A percentile compares a stretch with the other conserved stretches of the same genome.
Evolutionary conservation across 2,888 invertebrate genomes (phyloP).

Genomic region (Lepidocyrtoides sp.): DNA sequence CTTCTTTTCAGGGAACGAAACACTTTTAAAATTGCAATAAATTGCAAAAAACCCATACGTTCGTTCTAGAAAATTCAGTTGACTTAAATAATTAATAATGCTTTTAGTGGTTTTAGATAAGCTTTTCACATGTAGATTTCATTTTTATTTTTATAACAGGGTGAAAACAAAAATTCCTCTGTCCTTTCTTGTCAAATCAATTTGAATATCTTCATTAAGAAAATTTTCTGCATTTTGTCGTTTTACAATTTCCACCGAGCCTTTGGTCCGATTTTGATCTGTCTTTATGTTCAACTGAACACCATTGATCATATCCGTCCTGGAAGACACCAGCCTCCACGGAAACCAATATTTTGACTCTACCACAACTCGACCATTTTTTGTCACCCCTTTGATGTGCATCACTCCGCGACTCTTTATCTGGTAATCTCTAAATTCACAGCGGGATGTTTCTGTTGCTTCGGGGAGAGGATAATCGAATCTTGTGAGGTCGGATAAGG

Average conservation of each 20-base stretch:
- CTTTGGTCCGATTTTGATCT: conserved; percentile 38
- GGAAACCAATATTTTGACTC: conserved; percentile 29
- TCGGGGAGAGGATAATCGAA: conserved; percentile 72
- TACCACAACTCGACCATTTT: conserved; percentile 57
- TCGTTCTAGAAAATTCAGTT: too few relatives aligned
- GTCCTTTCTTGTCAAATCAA: conserved; percentile 51
- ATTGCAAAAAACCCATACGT: too few relatives aligned
- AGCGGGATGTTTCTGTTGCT: conserved; percentile 51
- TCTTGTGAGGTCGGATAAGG: conserved; percentile 74
- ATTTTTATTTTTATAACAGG: neutral
- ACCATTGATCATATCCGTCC: conserved; percentile 55
- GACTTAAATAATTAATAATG: too few relatives aligned
- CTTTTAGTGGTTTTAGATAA: neutral
- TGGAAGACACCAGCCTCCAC: conserved; percentile 41
- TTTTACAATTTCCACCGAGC: conserved; percentile 59
- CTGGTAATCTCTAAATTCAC: conserved; percentile 58
- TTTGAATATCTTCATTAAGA: conserved; percentile 56
- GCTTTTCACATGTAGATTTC: neutral
- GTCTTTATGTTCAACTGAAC: conserved; percentile 38
- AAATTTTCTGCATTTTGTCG: conserved; percentile 36
- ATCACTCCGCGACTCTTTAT: conserved; percentile 60
- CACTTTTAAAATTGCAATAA: too few relatives aligned
- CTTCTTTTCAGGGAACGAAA: too few relatives aligned
- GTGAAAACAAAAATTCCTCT: conserved; percentile 68
- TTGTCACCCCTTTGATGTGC: conserved; percentile 58